Percentiles rank a stretch among this genome's conserved stretches.
Conservation (phyloP, 1,140 invertebrate species). For the Heliconius hewitsoni region DNA sequence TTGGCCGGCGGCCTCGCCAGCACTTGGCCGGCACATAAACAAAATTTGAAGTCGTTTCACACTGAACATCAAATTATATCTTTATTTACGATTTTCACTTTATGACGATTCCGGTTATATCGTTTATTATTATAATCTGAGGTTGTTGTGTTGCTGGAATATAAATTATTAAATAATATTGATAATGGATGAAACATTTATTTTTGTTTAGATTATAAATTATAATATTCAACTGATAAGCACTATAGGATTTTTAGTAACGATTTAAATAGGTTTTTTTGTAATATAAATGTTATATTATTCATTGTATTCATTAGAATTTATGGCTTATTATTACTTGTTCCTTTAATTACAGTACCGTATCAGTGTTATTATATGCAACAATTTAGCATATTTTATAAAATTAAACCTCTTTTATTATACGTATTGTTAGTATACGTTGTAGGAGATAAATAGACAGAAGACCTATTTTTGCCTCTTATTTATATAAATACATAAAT, state of each 20-base stretch:
- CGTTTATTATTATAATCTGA: neutral
- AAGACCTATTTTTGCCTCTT: too few species aligned
- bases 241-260: neutral
- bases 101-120: neutral
- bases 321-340: neutral
- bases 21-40: slow-evolving; percentile 27
- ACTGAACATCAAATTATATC: slow-evolving; percentile 1
- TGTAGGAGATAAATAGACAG: too few species aligned
- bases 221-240: neutral
- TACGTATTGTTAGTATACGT: too few species aligned
- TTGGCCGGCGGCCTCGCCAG: slow-evolving; percentile 20
- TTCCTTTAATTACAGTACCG: too few species aligned
- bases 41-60: slow-evolving; percentile 2
- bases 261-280: neutral
- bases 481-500: too few species aligned
- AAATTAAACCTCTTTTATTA: too few species aligned
- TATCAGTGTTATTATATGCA: too few species aligned
- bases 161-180: neutral
- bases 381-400: too few species aligned
- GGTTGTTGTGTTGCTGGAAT: neutral
- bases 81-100: slow-evolving; percentile 8
- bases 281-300: neutral
- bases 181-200: neutral
- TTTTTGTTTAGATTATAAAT: neutral
- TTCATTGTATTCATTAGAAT: neutral